A percentile compares a stretch with the other conserved stretches of the same genome.
Evolutionary conservation across 2,888 invertebrate genomes (phyloP).

Genomic region (Trichogramma evanescens): DNA sequence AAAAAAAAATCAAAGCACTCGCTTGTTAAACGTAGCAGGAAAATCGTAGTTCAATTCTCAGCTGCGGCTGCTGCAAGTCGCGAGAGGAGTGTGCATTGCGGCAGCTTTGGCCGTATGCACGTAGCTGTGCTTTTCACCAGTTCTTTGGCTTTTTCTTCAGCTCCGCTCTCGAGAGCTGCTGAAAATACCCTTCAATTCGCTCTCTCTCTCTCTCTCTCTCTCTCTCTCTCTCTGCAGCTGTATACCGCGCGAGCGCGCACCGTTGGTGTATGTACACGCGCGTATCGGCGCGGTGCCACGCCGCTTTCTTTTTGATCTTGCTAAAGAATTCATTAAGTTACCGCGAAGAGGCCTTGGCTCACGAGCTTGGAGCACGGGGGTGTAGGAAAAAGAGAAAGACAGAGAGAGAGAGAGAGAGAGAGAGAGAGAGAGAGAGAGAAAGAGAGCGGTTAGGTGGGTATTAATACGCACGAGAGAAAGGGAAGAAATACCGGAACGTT

Average conservation of each 20-base stretch:
- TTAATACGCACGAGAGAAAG: constrained; percentile 43
- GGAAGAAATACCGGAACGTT: constrained; percentile 39
- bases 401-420: background rate
- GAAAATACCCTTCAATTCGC: constrained; percentile 12
- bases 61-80: constrained; percentile 18
- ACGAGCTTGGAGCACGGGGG: constrained; percentile 9
- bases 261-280: constrained; percentile 17
- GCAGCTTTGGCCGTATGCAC: background rate
- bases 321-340: constrained; percentile 48
- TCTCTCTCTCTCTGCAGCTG: constrained; percentile 13
- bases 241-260: constrained; percentile 6
- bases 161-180: background rate
- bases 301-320: constrained; percentile 44
- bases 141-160: background rate
- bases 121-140: constrained; percentile 11
- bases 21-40: constrained; percentile 39
- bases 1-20: constrained; percentile 27
- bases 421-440: constrained; percentile 10
- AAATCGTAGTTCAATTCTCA: constrained; percentile 41
- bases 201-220: constrained; percentile 8
- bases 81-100: background rate
- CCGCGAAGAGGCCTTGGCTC: constrained; percentile 33
- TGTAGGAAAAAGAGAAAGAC: constrained; percentile 12
- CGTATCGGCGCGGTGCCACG: constrained; percentile 26
- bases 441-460: constrained; percentile 36